Percentiles rank a stretch among this genome's conserved stretches.
Evolutionary conservation across 1,140 invertebrate genomes (phyloP).

Genomic region (Brachionus plicatilis): DNA sequence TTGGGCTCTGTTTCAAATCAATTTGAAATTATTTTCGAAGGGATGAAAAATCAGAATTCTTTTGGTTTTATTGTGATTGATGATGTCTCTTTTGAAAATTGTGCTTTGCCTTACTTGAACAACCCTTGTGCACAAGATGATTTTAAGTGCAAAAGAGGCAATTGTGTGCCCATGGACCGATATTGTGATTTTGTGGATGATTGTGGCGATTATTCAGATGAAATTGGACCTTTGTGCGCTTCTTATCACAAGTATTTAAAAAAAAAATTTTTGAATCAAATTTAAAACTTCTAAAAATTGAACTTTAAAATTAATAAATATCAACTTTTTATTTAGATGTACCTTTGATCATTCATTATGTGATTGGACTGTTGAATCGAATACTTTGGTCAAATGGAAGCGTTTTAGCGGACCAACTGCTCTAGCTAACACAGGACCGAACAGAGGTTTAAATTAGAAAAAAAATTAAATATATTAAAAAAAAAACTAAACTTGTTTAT

Average conservation of each 20-base stretch:
- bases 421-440: slow-evolving; percentile 27
- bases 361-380: slow-evolving; percentile 45
- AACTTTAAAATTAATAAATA: not conserved
- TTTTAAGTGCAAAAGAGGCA: slow-evolving; percentile 50
- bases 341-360: slow-evolving; percentile 48
- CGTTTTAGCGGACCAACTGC: slow-evolving; percentile 29
- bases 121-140: slow-evolving; percentile 32
- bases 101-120: slow-evolving; percentile 42
- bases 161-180: slow-evolving; percentile 47
- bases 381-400: not conserved
- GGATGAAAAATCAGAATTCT: slow-evolving; percentile 63
- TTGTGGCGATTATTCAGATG: slow-evolving; percentile 41
- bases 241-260: not conserved
- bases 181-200: slow-evolving; percentile 39
- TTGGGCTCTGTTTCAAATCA: slow-evolving; percentile 43
- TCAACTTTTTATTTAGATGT: not conserved
- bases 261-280: no score
- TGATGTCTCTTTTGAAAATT: slow-evolving; percentile 33
- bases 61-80: slow-evolving; percentile 58
- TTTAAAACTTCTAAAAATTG: no score
- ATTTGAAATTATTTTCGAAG: slow-evolving; percentile 67
- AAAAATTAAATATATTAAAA: no score
- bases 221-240: not conserved
- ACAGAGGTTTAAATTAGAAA: not conserved
- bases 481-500: no score